Base-by-base conservation (phyloP, 2,888 invertebrate genomes). In the Scrobipalpa atriplicella region DNA sequence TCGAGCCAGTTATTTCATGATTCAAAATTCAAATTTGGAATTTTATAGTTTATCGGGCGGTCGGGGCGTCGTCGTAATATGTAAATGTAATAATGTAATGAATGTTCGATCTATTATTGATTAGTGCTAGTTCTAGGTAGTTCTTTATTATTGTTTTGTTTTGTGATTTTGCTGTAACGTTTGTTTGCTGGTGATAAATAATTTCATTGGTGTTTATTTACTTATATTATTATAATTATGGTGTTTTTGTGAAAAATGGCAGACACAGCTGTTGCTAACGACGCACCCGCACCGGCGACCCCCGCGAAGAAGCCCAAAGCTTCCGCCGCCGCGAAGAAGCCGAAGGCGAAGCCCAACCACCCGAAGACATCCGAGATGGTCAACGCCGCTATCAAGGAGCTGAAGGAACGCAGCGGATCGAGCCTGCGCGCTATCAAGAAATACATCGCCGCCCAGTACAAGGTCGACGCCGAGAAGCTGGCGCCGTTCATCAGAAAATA, bases 351-450 rank as follows among this genome's bases (percentile, higher is more conserved):
- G 68, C 81, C 91, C 9, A 80, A 78, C 5, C 80, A 81, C 64
- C 79, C 79, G 65, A 82, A 77, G 73, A 81, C 78, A 6, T 81
- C 79, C 0, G 78, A 78, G 66, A 94, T 95, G 94, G 95, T 95
- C 0, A 93, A 87, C 72, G 85, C 83, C 41, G 95, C 95, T 1
- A 90, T 94, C 62, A 85, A 83, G 68, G 81, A 84, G 65, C 77
- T 94, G 62, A 93, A 93, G 74, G 94, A 94, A 74, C 90, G 94
- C 38, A 92, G 92, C 65, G 95, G 95, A 38, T 95, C 94, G 0
- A 94, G 94, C 0, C 76, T 84, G 70, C 90, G 81, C 78, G 89
- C 89, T 1, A 95, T 95, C 79, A 95, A 95, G 79, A 95, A 95
- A 76, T 95, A 94, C 79, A 93, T 95, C 62, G 83, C 90, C 10